These are phyloP conservation scores for Plebejus melissa DNA, from an alignment of 2,888 invertebrate genomes.

Conservation along the genomic window DNA sequence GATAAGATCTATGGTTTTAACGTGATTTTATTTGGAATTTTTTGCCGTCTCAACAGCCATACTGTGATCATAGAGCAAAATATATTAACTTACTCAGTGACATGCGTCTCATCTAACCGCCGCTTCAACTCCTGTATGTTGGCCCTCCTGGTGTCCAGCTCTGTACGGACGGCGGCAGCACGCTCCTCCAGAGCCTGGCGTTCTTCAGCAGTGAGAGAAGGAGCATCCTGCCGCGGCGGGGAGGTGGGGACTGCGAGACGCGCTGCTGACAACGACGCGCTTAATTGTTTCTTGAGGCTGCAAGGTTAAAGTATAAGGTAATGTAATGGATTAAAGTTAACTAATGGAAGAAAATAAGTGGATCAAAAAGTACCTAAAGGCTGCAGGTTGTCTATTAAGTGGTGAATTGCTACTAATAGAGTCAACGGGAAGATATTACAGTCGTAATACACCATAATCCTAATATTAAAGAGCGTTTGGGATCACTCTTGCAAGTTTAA, in stretches of 20 bases:
- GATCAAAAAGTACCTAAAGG: too few relatives aligned
- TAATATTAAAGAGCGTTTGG: too few relatives aligned
- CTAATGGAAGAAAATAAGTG: too few relatives aligned
- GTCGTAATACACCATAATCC: too few relatives aligned
- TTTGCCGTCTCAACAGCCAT: too few relatives aligned
- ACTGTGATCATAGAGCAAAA: not conserved
- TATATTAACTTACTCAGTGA: constrained; percentile 86
- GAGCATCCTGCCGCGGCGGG: constrained; percentile 49
- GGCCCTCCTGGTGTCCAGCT: constrained; percentile 87
- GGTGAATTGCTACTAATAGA: too few relatives aligned
- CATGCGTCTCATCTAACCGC: constrained; percentile 89
- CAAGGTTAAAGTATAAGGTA: not conserved
- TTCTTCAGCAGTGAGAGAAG: constrained; percentile 75
- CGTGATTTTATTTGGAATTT: too few relatives aligned
- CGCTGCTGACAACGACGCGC: constrained; percentile 79
- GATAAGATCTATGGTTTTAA: too few relatives aligned
- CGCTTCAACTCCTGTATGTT: constrained; percentile 90
- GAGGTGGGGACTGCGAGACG: constrained; percentile 57
- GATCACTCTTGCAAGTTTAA: too few relatives aligned
- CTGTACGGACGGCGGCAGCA: constrained; percentile 73
- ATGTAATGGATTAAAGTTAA: too few relatives aligned
- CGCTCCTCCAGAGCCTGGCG: constrained; percentile 78
- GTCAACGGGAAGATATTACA: too few relatives aligned
- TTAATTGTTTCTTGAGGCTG: constrained; percentile 80
- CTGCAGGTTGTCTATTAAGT: too few relatives aligned